These are phyloP conservation scores for Ormyrus thymus DNA, from an alignment of 2,888 invertebrate genomes.

Conservation along the genomic window DNA sequence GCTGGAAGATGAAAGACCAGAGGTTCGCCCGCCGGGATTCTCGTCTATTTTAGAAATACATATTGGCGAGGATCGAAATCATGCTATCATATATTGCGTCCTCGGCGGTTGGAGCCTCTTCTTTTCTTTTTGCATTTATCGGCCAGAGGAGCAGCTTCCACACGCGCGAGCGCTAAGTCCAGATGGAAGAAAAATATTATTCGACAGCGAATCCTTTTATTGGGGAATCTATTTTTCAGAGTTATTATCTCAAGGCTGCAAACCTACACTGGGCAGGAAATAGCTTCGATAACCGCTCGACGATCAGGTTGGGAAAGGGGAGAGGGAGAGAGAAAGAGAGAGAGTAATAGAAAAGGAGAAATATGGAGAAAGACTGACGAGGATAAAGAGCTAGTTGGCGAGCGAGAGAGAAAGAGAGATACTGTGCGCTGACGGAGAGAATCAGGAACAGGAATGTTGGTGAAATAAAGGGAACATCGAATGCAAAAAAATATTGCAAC, in stretches of 20 bases:
- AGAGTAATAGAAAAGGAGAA: slow-evolving; percentile 3
- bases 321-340: slow-evolving; percentile 6
- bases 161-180: slow-evolving; percentile 55
- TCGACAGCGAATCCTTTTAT: slow-evolving; percentile 59
- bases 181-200: slow-evolving; percentile 63
- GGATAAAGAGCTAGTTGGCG: slow-evolving; percentile 3
- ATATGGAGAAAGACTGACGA: slow-evolving; percentile 32
- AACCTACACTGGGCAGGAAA: slow-evolving; percentile 32
- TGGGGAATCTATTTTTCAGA: slow-evolving; percentile 62
- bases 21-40: not conserved
- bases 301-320: not conserved
- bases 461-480: not conserved
- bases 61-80: not conserved
- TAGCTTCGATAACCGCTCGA: slow-evolving; percentile 43
- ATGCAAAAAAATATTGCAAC: slow-evolving; percentile 13
- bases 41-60: not conserved
- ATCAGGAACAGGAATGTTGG: too few relatives aligned
- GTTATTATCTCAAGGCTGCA: slow-evolving; percentile 57
- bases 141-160: slow-evolving; percentile 30
- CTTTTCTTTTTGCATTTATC: not conserved
- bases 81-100: not conserved
- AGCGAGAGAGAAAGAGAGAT: not conserved
- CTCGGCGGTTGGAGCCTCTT: not conserved
- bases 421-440: too few relatives aligned
- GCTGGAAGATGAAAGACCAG: not conserved